Conservation (phyloP, 2,888 invertebrate genomes). For the Myathropa florea region DNA sequence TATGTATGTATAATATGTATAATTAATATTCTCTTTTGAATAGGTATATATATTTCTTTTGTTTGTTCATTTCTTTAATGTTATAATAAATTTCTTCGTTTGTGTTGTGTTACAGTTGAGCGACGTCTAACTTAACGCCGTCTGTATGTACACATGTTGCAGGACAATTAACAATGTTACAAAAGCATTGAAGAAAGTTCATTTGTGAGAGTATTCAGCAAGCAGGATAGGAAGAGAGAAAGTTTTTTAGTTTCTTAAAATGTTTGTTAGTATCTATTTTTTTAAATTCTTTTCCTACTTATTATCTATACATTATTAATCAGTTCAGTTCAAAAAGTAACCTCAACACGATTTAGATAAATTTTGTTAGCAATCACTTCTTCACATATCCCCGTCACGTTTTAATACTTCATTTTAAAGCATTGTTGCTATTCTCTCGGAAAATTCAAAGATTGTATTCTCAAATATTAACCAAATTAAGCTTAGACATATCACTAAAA, state of each 20-base stretch:
- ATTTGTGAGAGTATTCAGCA: constrained; percentile 37
- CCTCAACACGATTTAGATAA: constrained; percentile 24
- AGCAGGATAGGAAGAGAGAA: constrained; percentile 49
- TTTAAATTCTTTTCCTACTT: background rate
- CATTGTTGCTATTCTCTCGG: too few relatives aligned
- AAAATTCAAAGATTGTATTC: too few relatives aligned
- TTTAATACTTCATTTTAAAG: too few relatives aligned
- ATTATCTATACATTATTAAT: background rate
- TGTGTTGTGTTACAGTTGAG: constrained; percentile 63
- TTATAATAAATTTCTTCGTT: constrained; percentile 44
- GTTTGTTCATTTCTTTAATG: constrained; percentile 27
- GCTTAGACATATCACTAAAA: too few relatives aligned
- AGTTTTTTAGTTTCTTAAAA: constrained; percentile 30
- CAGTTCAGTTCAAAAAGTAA: constrained; percentile 47
- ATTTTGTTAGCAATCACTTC: too few relatives aligned
- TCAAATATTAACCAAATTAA: too few relatives aligned
- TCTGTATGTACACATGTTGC: constrained; percentile 28
- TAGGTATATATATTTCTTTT: constrained; percentile 3
- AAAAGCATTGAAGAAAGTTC: constrained; percentile 35
- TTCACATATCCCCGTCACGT: too few relatives aligned
- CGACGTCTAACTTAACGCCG: constrained; percentile 55
- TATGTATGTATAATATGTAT: constrained; percentile 4
- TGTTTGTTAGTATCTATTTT: background rate
- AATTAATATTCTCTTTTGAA: background rate
- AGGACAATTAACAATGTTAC: constrained; percentile 43